Conservation (phyloP, 1,140 invertebrate genomes). For the Drosophila chauvacae region DNA sequence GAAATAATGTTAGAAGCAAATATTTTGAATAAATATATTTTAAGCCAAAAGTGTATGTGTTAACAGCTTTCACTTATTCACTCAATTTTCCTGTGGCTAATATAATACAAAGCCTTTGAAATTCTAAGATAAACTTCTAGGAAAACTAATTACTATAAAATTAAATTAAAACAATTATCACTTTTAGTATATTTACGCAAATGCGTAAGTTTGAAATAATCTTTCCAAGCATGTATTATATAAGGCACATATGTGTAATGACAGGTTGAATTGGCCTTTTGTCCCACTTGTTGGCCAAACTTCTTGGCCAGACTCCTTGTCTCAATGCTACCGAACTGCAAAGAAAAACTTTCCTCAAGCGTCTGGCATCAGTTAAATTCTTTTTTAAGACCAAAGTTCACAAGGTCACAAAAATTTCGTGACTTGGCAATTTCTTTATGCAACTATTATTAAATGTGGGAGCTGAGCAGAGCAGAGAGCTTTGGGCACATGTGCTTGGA, state of each 20-base stretch:
- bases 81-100: neutral
- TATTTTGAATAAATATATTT: too few species aligned
- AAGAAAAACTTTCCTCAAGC: conserved; percentile 60
- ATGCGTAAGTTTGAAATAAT: conserved; percentile 7
- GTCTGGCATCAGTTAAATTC: conserved; percentile 67
- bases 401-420: conserved; percentile 71
- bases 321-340: conserved; percentile 38
- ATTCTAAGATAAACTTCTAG: neutral
- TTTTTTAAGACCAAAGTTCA: conserved; percentile 68
- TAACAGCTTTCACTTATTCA: neutral
- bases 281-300: conserved; percentile 54
- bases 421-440: conserved; percentile 60
- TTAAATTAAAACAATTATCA: neutral
- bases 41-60: too few species aligned
- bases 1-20: too few species aligned
- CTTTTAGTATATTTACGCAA: neutral
- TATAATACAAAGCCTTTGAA: neutral
- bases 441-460: conserved; percentile 42
- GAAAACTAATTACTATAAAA: neutral
- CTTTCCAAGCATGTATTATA: neutral
- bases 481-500: neutral
- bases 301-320: conserved; percentile 56
- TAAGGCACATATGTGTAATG: conserved; percentile 30
- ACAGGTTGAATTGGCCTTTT: conserved; percentile 46
- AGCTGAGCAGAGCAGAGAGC: neutral